Conservation (phyloP, 2,113 vertebrate genomes). For the Phalacrocorax pelagicus region DNA sequence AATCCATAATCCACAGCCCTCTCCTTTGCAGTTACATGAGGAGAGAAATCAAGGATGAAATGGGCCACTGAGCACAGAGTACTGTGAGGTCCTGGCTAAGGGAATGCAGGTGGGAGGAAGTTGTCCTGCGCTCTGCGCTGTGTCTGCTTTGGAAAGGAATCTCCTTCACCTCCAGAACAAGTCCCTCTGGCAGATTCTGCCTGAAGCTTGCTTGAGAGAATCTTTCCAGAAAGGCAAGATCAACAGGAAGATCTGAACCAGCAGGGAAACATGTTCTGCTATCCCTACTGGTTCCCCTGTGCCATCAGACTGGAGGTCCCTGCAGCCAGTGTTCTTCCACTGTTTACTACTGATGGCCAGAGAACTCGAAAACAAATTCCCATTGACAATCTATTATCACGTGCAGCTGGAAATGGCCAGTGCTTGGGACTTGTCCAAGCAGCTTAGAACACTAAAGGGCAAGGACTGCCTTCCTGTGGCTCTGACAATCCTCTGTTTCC, state of each 20-base stretch:
- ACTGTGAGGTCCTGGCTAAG: background rate
- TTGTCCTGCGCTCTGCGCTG: background rate
- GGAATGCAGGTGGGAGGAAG: background rate
- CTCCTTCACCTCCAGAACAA: background rate
- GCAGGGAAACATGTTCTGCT: background rate
- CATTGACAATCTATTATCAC: slow-evolving; percentile 22
- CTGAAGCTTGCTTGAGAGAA: slow-evolving; percentile 5
- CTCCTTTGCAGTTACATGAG: background rate
- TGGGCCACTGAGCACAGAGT: background rate
- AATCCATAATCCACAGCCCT: background rate
- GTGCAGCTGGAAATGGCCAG: slow-evolving; percentile 41
- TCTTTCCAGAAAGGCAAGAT: slow-evolving; percentile 53
- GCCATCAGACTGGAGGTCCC: background rate
- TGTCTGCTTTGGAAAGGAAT: background rate
- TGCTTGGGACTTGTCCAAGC: slow-evolving; percentile 60
- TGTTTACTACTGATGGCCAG: background rate
- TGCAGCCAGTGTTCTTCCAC: slow-evolving; percentile 3
- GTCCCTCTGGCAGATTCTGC: background rate
- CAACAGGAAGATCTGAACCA: slow-evolving; percentile 23
- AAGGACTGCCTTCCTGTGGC: slow-evolving; percentile 24
- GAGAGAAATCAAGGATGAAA: background rate
- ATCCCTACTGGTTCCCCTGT: background rate
- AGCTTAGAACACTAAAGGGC: slow-evolving; percentile 37
- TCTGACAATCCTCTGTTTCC: background rate
- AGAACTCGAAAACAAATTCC: slow-evolving; percentile 38